Percentiles rank a stretch among this genome's conserved stretches.
Conservation (phyloP, 2,888 invertebrate genomes). For the Pteria penguin region DNA sequence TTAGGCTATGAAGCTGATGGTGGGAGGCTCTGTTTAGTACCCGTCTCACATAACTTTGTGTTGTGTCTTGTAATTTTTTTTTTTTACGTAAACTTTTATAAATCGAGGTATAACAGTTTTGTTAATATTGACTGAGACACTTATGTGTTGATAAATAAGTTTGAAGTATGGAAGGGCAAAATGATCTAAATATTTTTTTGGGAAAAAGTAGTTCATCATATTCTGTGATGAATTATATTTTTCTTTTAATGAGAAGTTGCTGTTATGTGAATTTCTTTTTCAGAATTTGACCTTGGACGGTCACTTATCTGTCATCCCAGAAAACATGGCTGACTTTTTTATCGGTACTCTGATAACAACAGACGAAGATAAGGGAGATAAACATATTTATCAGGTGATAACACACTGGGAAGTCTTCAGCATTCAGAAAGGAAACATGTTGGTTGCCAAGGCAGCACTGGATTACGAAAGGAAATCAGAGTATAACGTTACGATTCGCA, state of each 20-base stretch:
- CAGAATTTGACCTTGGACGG: constrained; percentile 59
- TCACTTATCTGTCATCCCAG: constrained; percentile 51
- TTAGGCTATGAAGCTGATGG: too few species aligned
- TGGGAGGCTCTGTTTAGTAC: too few species aligned
- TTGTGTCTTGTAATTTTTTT: too few species aligned
- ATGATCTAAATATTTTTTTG: too few species aligned
- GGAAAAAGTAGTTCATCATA: too few species aligned
- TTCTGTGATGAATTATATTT: too few species aligned
- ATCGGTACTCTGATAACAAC: constrained; percentile 53
- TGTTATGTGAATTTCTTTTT: not conserved
- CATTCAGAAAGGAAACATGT: constrained; percentile 38
- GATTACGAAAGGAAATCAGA: constrained; percentile 50
- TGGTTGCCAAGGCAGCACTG: constrained; percentile 39
- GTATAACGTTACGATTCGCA: constrained; percentile 50
- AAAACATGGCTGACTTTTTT: constrained; percentile 52
- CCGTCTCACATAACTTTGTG: too few species aligned
- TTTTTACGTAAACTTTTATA: too few species aligned
- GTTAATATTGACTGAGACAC: too few species aligned
- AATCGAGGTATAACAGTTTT: too few species aligned
- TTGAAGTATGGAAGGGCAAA: too few species aligned
- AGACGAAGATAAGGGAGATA: constrained; percentile 57
- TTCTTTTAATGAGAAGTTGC: not conserved
- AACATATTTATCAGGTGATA: constrained; percentile 55
- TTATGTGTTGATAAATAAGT: too few species aligned
- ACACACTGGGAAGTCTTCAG: constrained; percentile 58